A percentile compares a stretch with the other conserved stretches of the same genome.
phyloP scores from a whole-genome alignment of 2,888 invertebrate genomes.

The Pterostichus madidus region DNA sequence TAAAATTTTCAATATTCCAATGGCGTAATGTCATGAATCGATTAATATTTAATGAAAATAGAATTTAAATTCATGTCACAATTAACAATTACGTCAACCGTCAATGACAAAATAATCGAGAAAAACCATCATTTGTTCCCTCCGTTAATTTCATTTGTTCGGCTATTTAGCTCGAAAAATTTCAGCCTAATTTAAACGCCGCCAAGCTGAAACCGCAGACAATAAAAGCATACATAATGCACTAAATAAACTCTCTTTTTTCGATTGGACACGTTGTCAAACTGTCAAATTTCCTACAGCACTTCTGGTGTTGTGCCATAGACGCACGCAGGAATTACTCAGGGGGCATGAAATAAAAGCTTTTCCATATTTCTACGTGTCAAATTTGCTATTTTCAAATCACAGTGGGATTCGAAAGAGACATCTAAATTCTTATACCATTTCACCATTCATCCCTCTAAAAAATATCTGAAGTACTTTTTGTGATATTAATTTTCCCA shows the following conservation, averaged over 20 bases:
- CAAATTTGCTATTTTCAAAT: too few species aligned
- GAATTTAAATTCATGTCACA: constrained; percentile 59
- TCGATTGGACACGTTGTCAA: constrained; percentile 5
- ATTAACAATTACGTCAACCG: constrained; percentile 56
- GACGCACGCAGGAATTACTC: too few species aligned
- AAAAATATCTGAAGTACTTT: too few species aligned
- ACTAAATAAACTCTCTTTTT: constrained; percentile 16
- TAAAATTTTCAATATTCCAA: constrained; percentile 44
- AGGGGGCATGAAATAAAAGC: too few species aligned
- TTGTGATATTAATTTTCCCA: too few species aligned
- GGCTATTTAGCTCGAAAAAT: constrained; percentile 37
- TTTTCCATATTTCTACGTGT: too few species aligned
- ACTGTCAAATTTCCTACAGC: neutral
- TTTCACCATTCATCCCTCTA: too few species aligned
- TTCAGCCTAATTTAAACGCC: constrained; percentile 18
- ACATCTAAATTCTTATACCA: too few species aligned
- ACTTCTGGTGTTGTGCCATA: neutral
- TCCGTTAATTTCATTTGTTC: constrained; percentile 40
- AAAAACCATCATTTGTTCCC: constrained; percentile 28
- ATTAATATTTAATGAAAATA: constrained; percentile 56
- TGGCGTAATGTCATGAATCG: constrained; percentile 38
- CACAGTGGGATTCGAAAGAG: too few species aligned
- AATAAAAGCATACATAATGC: constrained; percentile 16
- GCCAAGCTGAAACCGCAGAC: constrained; percentile 3
- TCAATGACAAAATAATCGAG: constrained; percentile 51